phyloP scores from a whole-genome alignment of 1,140 invertebrate species.

The Acarapis woodi region DNA sequence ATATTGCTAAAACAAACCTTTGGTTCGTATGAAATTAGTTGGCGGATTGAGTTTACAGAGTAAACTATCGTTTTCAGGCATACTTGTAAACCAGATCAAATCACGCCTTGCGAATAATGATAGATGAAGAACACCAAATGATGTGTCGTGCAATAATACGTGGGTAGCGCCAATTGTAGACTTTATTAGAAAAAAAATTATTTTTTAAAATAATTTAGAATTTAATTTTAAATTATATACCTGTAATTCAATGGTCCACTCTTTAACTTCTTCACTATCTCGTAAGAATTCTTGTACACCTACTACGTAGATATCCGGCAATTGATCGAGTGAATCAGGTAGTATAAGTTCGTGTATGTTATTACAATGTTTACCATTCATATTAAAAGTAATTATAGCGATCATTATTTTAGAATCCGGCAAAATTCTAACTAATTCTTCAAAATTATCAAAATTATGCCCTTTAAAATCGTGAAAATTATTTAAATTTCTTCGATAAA shows the following conservation, averaged over 20 bases:
- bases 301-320: conserved; percentile 67
- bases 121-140: conserved; percentile 53
- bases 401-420: conserved; percentile 49
- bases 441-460: no score
- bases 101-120: conserved; percentile 57
- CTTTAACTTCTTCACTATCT: conserved; percentile 26
- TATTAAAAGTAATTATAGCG: conserved; percentile 83
- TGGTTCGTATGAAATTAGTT: conserved; percentile 37
- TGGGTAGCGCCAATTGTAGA: conserved; percentile 69
- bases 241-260: no score
- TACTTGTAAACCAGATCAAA: conserved; percentile 68
- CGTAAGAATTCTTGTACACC: conserved; percentile 54
- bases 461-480: no score
- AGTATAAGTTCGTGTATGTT: conserved; percentile 62
- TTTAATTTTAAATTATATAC: no score
- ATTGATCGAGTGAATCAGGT: conserved; percentile 42
- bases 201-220: no score
- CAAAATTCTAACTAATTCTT: conserved; percentile 53
- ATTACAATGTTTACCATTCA: conserved; percentile 39
- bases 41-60: conserved; percentile 6
- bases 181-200: conserved; percentile 79
- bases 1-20: no score
- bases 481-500: no score
- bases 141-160: conserved; percentile 45
- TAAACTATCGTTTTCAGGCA: conserved; percentile 12